Base-by-base conservation (phyloP, 1,140 invertebrate species). In the Contarinia nasturtii region DNA sequence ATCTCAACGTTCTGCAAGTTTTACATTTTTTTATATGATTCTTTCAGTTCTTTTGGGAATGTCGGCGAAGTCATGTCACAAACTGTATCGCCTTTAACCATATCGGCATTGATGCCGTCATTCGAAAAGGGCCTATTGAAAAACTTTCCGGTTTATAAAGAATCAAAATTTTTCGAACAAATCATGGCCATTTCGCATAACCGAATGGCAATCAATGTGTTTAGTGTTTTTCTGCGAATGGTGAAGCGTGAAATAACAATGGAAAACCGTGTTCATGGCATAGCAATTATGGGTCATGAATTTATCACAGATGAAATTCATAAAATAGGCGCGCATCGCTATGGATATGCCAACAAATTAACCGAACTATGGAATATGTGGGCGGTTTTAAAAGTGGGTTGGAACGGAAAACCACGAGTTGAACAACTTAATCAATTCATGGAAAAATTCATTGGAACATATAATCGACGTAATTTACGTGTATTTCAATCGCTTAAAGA, bases 61-160 rank as follows among this genome's bases (percentile, higher is more conserved):
- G 60, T 65, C 40, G 80, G 77, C 34, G 81, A 84, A 66, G 80
- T 83, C 52, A 55, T 57, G n/a, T 20, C 46, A 15, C 19, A 44
- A 44, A 12, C 22, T 5, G 14, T 33, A 2, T 27, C 43, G 8
- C 43, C 43, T 7, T 47, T 46, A 20, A 37, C 21, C 15, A 1
- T 49, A 2, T 27, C 38, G 12, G 14, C 38, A 7, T 3, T 11
- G 7, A 20, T 33, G 12, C 18, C 27, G 10, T 5, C 27, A 27
- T 27, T 27, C 10, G 27, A 27, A 27, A n/a, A 3, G 5, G 12
- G 17, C 17, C 36, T 14, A 5, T 12, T 17, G 36, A 38, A 14
- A 4, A 17, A 38, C 17, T 14, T 38, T 17, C 17, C 36, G 4
- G 12, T 38, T 38, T 4, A 38, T 14, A 38, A 38, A 38, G 36